These are phyloP conservation scores for Clupea harengus DNA, from an alignment of 2,113 vertebrate genomes.

Conservation along the genomic window DNA sequence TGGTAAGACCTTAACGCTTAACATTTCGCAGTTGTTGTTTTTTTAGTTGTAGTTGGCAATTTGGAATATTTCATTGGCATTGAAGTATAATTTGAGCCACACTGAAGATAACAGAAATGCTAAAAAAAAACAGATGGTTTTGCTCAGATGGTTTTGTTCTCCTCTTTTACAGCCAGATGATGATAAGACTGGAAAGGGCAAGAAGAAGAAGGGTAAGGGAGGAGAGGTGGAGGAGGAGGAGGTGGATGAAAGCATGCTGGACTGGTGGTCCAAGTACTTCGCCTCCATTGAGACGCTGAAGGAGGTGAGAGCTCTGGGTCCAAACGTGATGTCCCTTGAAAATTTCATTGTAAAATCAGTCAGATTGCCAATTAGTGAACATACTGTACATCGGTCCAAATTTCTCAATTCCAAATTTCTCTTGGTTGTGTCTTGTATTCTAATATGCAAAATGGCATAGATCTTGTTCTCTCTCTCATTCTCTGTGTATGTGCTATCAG, in stretches of 20 bases:
- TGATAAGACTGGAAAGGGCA: slow-evolving; percentile 79
- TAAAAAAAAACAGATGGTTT: neutral
- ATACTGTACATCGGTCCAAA: too few species aligned
- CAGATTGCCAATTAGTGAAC: too few species aligned
- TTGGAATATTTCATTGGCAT: neutral
- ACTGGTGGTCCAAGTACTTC: slow-evolving; percentile 99
- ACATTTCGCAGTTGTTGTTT: neutral
- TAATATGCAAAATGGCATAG: too few species aligned
- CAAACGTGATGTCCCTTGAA: neutral
- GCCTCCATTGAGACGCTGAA: slow-evolving; percentile 93
- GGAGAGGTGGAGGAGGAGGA: slow-evolving; percentile 87
- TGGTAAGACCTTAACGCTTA: slow-evolving; percentile 79
- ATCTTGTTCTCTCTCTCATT: neutral
- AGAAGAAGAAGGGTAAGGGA: slow-evolving; percentile 79
- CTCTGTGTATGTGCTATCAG: slow-evolving; percentile 60
- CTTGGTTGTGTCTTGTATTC: too few species aligned
- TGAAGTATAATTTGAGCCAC: neutral
- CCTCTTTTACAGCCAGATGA: slow-evolving; percentile 65
- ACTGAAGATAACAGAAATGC: neutral
- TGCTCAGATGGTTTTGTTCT: neutral
- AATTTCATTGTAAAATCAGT: neutral
- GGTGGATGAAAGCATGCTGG: slow-evolving; percentile 87
- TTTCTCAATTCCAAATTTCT: too few species aligned
- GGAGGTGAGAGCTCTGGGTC: slow-evolving; percentile 75
- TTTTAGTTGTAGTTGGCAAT: neutral